A percentile compares a stretch with the other conserved stretches of the same genome.
Conservation (phyloP, 92 coral and sea anemone genomes). For the Epizoanthus ramosus region DNA sequence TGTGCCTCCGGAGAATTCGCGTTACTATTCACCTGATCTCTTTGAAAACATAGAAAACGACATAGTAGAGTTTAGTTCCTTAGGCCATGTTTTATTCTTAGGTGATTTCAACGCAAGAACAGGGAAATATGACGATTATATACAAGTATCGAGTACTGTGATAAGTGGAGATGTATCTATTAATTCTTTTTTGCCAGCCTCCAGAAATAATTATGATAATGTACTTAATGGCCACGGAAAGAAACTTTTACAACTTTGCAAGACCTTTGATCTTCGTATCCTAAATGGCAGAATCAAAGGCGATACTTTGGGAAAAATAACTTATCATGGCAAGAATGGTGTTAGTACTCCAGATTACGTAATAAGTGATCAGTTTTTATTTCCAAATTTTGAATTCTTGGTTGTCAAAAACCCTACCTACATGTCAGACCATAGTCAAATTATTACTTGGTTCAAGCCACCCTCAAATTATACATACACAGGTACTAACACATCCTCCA, state of each 20-base stretch:
- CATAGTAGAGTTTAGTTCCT: background rate
- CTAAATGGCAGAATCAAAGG: conserved; percentile 59
- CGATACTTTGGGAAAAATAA: conserved; percentile 46
- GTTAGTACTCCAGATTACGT: conserved; percentile 44
- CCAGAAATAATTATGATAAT: conserved; percentile 52
- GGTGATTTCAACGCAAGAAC: conserved; percentile 41
- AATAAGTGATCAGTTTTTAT: conserved; percentile 22
- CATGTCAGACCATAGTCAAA: conserved; percentile 49
- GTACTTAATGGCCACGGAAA: conserved; percentile 48
- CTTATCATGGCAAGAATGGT: conserved; percentile 45
- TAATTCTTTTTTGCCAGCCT: background rate
- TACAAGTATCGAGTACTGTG: background rate
- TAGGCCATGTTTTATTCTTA: conserved; percentile 11
- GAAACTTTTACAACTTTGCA: conserved; percentile 50
- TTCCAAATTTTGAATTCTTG: conserved; percentile 23
- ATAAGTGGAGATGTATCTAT: background rate
- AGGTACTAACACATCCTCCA: no score
- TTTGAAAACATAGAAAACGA: conserved; percentile 21
- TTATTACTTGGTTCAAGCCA: conserved; percentile 5
- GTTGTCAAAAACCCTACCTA: conserved; percentile 47
- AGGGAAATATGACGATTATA: conserved; percentile 20
- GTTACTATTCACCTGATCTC: conserved; percentile 14
- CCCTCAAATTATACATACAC: no score
- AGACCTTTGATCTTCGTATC: conserved; percentile 45
- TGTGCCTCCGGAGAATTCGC: conserved; percentile 39